Percentiles rank a stretch among this genome's conserved stretches.
Conservation (phyloP, 1,140 invertebrate species). For the Ceratina calcarata region DNA sequence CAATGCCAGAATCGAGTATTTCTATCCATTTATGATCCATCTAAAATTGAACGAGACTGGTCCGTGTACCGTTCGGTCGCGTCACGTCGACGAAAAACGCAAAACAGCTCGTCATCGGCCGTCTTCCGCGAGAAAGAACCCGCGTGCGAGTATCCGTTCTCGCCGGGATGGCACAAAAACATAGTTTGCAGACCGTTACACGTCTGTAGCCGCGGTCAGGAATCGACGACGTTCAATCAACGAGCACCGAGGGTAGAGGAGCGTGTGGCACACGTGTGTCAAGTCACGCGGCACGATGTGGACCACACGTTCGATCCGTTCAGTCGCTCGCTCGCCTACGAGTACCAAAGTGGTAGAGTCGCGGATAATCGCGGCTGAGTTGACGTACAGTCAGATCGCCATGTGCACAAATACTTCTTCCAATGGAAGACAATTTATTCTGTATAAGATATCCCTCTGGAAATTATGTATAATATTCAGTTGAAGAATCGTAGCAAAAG, state of each 20-base stretch:
- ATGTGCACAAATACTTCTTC: too few relatives aligned
- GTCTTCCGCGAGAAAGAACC: conserved; percentile 18
- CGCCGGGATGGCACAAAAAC: conserved; percentile 31
- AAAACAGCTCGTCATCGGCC: conserved; percentile 23
- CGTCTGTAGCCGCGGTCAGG: conserved; percentile 26
- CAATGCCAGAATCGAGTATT: too few relatives aligned
- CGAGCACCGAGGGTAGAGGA: neutral
- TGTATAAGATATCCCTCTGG: too few relatives aligned
- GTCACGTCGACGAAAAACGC: conserved; percentile 16
- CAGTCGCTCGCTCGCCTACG: conserved; percentile 2
- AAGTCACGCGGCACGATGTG: conserved; percentile 29
- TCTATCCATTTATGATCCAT: too few relatives aligned
- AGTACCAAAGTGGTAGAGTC: conserved; percentile 40
- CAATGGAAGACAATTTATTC: too few relatives aligned
- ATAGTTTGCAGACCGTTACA: conserved; percentile 46
- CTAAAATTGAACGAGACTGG: neutral
- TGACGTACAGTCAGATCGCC: too few relatives aligned
- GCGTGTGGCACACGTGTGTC: conserved; percentile 41
- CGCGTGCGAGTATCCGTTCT: neutral
- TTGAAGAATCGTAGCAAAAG: too few relatives aligned
- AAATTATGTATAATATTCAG: too few relatives aligned
- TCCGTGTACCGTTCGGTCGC: conserved; percentile 29
- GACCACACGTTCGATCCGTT: conserved; percentile 45
- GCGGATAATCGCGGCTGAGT: conserved; percentile 42
- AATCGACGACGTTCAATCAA: conserved; percentile 48